Conservation (phyloP, 2,797 vertebrate genomes). For the Tiaroga cobitis region DNA sequence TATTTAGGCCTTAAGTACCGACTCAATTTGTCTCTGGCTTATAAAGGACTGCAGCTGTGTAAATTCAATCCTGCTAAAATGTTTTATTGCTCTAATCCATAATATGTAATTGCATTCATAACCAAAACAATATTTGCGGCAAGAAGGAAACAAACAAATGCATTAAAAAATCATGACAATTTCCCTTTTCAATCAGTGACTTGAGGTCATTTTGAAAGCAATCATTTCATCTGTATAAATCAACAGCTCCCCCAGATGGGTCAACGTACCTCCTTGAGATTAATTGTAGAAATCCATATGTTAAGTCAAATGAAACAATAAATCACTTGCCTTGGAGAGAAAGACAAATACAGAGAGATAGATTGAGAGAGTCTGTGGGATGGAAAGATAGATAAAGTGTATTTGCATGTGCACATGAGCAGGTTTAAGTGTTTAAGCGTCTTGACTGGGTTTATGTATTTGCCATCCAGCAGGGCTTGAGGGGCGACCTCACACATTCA, state of each 20-base stretch:
- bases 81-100: constrained; percentile 50
- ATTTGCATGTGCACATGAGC: constrained; percentile 24
- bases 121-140: constrained; percentile 25
- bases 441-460: constrained; percentile 36
- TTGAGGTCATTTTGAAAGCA: constrained; percentile 44
- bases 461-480: constrained; percentile 39
- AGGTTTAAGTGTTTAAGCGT: constrained; percentile 22
- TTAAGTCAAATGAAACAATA: constrained; percentile 54
- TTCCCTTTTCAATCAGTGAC: constrained; percentile 45
- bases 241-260: constrained; percentile 38
- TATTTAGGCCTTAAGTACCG: constrained; percentile 35
- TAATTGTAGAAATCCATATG: constrained; percentile 51
- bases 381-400: constrained; percentile 11
- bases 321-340: constrained; percentile 26
- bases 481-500: constrained; percentile 32
- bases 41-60: constrained; percentile 36
- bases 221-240: constrained; percentile 52
- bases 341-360: neutral
- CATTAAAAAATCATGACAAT: constrained; percentile 44
- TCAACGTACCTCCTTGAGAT: constrained; percentile 38
- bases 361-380: neutral
- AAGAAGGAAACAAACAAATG: constrained; percentile 46
- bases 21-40: constrained; percentile 44
- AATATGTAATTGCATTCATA: constrained; percentile 43
- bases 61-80: constrained; percentile 36